These are phyloP conservation scores for Neotoma lepida DNA, from an alignment of 2,113 vertebrate species.

Conservation along the genomic window DNA sequence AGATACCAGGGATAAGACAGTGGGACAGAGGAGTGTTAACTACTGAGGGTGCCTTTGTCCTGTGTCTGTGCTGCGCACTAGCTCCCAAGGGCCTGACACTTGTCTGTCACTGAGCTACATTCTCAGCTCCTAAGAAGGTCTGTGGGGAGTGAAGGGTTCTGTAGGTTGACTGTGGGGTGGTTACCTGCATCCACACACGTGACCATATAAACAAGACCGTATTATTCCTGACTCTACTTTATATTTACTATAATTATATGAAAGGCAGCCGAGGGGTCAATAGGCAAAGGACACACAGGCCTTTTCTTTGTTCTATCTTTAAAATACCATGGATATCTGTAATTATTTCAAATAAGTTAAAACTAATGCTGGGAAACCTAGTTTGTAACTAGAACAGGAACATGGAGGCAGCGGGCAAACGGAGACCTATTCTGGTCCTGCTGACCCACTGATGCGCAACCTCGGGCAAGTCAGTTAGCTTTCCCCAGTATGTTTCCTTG, in stretches of 20 bases:
- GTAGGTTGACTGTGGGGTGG: neutral
- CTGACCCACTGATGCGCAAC: neutral
- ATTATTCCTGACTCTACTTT: neutral
- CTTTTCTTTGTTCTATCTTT: slow-evolving; percentile 40
- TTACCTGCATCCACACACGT: neutral
- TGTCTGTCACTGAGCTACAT: neutral
- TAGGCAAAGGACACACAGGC: neutral
- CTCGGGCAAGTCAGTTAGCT: neutral
- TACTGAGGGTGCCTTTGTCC: neutral
- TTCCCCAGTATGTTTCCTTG: slow-evolving; percentile 15
- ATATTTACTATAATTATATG: slow-evolving; percentile 20
- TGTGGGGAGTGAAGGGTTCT: neutral
- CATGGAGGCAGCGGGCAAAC: neutral
- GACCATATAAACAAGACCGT: neutral
- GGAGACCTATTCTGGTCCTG: neutral
- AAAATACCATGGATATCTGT: neutral
- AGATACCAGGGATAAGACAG: neutral
- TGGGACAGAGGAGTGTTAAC: neutral
- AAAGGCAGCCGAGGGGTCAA: neutral
- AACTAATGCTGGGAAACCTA: slow-evolving; percentile 35
- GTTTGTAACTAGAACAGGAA: neutral
- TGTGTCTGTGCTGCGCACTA: neutral
- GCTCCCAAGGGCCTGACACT: neutral
- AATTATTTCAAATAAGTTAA: slow-evolving; percentile 54
- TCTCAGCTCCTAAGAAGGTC: neutral